These are phyloP conservation scores for Epinotia nisella DNA, from an alignment of 2,888 invertebrate genomes.

Conservation along the genomic window DNA sequence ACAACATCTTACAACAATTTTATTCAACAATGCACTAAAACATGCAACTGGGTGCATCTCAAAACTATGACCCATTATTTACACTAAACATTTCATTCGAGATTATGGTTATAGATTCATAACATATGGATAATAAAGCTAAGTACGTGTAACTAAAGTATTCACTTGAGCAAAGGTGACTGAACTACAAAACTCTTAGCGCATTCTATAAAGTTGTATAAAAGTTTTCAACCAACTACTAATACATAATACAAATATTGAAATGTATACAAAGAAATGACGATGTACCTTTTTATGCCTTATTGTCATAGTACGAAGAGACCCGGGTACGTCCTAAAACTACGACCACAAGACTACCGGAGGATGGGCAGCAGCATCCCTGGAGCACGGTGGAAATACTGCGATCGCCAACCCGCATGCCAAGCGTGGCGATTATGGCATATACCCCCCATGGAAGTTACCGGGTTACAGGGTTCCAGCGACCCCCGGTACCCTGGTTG, in stretches of 20 bases:
- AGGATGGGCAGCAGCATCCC: no score
- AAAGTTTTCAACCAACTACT: neutral
- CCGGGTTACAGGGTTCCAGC: no score
- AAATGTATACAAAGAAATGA: neutral
- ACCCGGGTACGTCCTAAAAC: no score
- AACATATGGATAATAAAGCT: constrained; percentile 6
- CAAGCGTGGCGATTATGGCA: no score
- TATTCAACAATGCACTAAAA: constrained; percentile 29
- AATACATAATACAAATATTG: neutral
- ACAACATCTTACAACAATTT: neutral
- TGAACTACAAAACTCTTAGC: constrained; percentile 14
- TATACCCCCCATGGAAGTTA: no score
- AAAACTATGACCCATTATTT: constrained; percentile 25
- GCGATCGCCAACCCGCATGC: no score
- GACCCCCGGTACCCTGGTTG: no score
- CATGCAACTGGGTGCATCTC: constrained; percentile 27
- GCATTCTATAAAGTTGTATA: constrained; percentile 19
- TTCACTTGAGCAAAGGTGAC: constrained; percentile 43
- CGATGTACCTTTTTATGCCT: neutral
- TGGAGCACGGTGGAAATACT: no score
- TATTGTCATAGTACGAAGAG: no score
- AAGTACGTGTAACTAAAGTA: constrained; percentile 21
- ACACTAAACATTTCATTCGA: constrained; percentile 7
- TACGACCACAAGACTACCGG: no score
- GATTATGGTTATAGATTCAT: constrained; percentile 13